These are phyloP conservation scores for Porites cylindrica DNA, from an alignment of 92 coral and sea anemone genomes.

Conservation along the genomic window DNA sequence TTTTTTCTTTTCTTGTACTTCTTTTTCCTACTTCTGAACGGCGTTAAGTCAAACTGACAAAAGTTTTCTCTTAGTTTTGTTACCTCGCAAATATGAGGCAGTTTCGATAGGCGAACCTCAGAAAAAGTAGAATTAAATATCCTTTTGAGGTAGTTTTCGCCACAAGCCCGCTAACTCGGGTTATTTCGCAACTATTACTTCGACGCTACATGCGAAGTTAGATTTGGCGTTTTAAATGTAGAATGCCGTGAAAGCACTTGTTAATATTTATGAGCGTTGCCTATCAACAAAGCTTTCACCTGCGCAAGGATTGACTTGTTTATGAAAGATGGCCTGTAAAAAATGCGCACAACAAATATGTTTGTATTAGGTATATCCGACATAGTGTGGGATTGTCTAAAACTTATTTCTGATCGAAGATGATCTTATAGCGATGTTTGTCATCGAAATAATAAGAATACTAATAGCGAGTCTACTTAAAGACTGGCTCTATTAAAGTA, in stretches of 20 bases:
- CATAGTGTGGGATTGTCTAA: neutral
- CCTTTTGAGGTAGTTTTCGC: neutral
- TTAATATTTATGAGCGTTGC: neutral
- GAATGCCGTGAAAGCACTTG: too few species aligned
- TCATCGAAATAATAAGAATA: too few species aligned
- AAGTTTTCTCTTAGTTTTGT: neutral
- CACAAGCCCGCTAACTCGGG: neutral
- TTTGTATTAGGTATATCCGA: neutral
- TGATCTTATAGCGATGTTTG: neutral
- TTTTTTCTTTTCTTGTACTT: neutral
- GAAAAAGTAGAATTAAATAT: too few species aligned
- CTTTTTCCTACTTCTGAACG: neutral
- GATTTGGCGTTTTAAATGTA: neutral
- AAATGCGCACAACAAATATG: neutral
- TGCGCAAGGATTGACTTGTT: constrained; percentile 2
- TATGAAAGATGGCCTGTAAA: constrained; percentile 8
- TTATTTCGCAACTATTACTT: neutral
- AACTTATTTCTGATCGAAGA: neutral
- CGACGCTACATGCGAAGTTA: neutral
- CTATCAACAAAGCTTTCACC: constrained; percentile 18
- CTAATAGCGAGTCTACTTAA: too few species aligned
- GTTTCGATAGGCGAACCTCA: neutral
- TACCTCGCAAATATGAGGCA: too few species aligned
- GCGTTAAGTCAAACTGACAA: neutral
- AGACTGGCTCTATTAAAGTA: too few species aligned